phyloP scores from a whole-genome alignment of 2,113 vertebrate species.

The Poecilia latipinna region DNA sequence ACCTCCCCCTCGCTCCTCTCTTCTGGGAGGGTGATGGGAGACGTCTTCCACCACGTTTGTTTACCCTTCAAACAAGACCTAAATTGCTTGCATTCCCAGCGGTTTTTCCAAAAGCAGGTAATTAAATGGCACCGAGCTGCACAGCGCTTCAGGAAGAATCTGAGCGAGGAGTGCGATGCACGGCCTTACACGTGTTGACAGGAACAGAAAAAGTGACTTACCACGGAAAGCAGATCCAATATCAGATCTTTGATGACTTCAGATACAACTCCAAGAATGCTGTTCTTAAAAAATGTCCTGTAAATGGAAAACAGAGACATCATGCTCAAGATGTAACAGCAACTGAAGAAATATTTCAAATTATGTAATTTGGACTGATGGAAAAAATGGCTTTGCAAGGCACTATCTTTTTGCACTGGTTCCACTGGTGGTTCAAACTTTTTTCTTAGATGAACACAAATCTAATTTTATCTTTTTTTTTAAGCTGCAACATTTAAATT shows the following conservation, averaged over 20 bases:
- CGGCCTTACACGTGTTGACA: background rate
- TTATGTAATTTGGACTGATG: too few species aligned
- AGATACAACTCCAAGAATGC: background rate
- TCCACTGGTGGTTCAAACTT: too few species aligned
- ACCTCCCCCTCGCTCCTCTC: slow-evolving; percentile 22
- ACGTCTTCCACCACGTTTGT: slow-evolving; percentile 59
- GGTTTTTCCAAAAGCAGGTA: slow-evolving; percentile 51
- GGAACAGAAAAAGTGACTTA: slow-evolving; percentile 2
- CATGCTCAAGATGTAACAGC: too few species aligned
- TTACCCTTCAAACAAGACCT: slow-evolving; percentile 64
- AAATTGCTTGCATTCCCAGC: slow-evolving; percentile 57
- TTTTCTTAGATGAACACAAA: too few species aligned
- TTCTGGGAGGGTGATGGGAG: slow-evolving; percentile 48
- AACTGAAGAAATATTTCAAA: too few species aligned
- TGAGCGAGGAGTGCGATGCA: background rate
- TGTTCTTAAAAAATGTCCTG: too few species aligned
- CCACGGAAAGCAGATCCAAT: background rate
- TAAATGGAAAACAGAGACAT: too few species aligned
- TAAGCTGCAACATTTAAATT: too few species aligned
- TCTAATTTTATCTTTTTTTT: too few species aligned
- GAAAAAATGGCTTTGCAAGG: too few species aligned
- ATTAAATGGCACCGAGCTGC: slow-evolving; percentile 52
- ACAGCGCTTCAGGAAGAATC: background rate
- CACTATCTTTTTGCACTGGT: too few species aligned
- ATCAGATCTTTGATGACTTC: background rate